These are phyloP conservation scores for Orchesella flavescens DNA, from an alignment of 2,888 invertebrate species.

Conservation along the genomic window DNA sequence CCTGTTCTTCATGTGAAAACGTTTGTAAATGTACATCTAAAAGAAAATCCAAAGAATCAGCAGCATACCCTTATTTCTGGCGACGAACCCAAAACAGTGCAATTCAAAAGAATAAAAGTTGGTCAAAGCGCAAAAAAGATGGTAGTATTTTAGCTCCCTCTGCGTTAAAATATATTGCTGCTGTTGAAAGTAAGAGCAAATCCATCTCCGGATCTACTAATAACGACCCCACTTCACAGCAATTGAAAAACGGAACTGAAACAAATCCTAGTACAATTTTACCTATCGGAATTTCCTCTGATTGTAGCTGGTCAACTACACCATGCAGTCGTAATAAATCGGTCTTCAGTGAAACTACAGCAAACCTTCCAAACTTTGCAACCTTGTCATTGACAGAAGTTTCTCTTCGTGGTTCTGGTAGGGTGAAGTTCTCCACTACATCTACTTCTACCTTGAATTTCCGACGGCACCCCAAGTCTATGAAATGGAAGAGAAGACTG, in stretches of 20 bases:
- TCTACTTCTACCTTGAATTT: neutral
- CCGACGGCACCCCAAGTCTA: constrained; percentile 15
- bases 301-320: no score
- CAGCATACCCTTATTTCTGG: constrained; percentile 67
- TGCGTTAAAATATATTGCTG: constrained; percentile 50
- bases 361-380: constrained; percentile 35
- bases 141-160: constrained; percentile 60
- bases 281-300: no score
- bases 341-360: neutral
- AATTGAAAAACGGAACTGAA: neutral
- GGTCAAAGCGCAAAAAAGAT: constrained; percentile 27
- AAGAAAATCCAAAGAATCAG: constrained; percentile 24
- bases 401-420: neutral
- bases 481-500: constrained; percentile 50
- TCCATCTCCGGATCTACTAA: neutral
- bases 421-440: neutral
- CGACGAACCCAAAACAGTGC: constrained; percentile 61
- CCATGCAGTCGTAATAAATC: no score
- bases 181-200: neutral
- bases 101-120: constrained; percentile 41
- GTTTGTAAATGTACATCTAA: constrained; percentile 16
- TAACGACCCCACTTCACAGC: neutral
- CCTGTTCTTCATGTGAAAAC: constrained; percentile 38
- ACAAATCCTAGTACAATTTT: neutral
- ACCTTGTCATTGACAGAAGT: constrained; percentile 16